Evolutionary conservation across 2,113 vertebrate species (phyloP).

Genomic region (Perca schrenkii): DNA sequence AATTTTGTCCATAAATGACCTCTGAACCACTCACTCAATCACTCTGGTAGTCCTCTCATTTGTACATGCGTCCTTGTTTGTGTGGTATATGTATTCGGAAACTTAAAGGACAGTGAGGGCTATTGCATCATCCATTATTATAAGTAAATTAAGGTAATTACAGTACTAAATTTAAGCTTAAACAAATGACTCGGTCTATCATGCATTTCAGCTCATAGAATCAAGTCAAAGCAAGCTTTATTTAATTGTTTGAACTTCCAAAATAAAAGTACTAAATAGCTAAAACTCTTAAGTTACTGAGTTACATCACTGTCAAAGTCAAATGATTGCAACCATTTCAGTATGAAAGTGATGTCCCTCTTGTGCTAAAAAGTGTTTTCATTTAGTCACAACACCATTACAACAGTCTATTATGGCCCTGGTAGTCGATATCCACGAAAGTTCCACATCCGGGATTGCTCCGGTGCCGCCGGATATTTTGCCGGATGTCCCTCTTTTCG

Average conservation of each 20-base stretch:
- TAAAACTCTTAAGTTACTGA: background rate
- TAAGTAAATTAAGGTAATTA: too few species aligned
- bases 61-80: background rate
- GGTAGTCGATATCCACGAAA: too few species aligned
- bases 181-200: background rate
- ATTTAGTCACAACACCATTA: too few species aligned
- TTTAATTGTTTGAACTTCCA: background rate
- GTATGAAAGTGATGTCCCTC: too few species aligned
- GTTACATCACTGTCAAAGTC: background rate
- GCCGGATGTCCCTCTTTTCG: too few species aligned
- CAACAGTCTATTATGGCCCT: too few species aligned
- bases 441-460: too few species aligned
- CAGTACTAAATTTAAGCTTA: too few species aligned
- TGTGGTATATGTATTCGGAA: background rate
- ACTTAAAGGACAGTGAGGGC: background rate
- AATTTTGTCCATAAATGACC: constrained; percentile 68
- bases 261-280: background rate
- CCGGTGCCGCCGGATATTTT: too few species aligned
- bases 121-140: background rate
- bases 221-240: background rate
- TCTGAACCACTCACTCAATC: background rate
- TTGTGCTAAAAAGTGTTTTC: too few species aligned
- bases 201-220: background rate
- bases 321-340: background rate
- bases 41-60: constrained; percentile 15